phyloP scores from a whole-genome alignment of 2,113 vertebrate genomes.

The Lepidiolamprologus cunningtoni region DNA sequence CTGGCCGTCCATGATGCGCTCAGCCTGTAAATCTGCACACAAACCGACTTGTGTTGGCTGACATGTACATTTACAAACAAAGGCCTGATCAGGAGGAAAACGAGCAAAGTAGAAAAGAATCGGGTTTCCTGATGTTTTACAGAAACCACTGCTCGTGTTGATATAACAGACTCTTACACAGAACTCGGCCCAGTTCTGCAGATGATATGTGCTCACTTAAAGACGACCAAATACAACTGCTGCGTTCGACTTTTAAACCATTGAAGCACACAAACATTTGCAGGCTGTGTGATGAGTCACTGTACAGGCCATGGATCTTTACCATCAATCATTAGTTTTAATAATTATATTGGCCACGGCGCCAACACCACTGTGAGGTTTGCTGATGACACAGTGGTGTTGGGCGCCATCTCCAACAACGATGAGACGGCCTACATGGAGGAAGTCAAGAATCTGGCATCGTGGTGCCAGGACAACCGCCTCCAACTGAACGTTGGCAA shows the following conservation, averaged over 20 bases:
- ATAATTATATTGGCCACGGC: not conserved
- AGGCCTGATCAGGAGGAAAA: not conserved
- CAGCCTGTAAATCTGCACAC: not conserved
- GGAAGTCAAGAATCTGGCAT: not conserved
- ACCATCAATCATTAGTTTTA: not conserved
- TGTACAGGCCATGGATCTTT: not conserved
- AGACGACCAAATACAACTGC: not conserved
- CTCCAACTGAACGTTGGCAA: not conserved
- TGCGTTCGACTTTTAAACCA: not conserved
- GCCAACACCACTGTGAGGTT: not conserved
- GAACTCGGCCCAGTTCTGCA: not conserved
- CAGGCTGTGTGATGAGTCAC: not conserved
- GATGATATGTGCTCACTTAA: not conserved
- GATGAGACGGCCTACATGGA: fast-evolving
- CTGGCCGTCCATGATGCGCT: not conserved
- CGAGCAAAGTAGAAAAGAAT: not conserved
- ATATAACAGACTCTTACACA: not conserved
- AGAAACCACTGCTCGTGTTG: not conserved
- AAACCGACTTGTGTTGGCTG: not conserved
- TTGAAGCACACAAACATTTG: not conserved
- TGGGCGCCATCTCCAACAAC: not conserved
- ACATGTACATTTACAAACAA: not conserved
- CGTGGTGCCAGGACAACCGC: fast-evolving
- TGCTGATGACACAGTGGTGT: not conserved
- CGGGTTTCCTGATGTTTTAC: not conserved